phyloP scores from a whole-genome alignment of 2,113 vertebrate species.

The Gavia stellata region DNA sequence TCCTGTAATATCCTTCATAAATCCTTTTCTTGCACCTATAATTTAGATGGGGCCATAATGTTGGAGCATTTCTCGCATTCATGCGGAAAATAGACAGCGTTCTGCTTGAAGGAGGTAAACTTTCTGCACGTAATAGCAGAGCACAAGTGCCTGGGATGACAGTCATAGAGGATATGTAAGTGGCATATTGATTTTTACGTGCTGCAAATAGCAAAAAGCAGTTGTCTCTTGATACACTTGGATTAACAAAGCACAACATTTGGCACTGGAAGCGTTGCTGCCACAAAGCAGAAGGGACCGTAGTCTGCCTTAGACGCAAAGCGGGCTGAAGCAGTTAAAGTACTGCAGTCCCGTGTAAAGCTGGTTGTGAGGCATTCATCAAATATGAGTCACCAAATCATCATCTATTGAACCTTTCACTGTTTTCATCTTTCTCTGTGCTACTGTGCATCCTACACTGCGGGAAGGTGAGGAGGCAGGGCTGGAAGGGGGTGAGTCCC shows the following conservation, averaged over 20 bases:
- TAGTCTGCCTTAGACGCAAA: not conserved
- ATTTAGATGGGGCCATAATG: not conserved
- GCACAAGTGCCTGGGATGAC: not conserved
- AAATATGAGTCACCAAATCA: constrained; percentile 6
- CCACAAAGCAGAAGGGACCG: not conserved
- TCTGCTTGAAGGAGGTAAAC: not conserved
- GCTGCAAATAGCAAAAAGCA: constrained; percentile 8
- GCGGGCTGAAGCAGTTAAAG: not conserved
- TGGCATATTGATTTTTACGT: not conserved
- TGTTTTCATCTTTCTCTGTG: not conserved
- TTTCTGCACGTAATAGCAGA: not conserved
- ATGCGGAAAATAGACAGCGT: not conserved
- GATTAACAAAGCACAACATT: not conserved
- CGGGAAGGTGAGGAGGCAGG: not conserved
- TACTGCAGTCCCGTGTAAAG: not conserved
- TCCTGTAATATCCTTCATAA: not conserved
- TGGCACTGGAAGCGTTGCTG: not conserved
- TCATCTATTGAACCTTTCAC: not conserved
- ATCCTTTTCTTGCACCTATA: not conserved
- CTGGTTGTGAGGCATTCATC: not conserved
- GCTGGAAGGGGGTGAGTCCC: not conserved
- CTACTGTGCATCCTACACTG: not conserved
- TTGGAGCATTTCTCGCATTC: not conserved
- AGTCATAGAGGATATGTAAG: not conserved
- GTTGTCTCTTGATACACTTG: not conserved